Evolutionary conservation across 2,113 vertebrate genomes (phyloP).

Genomic region (Nicator chloris): DNA sequence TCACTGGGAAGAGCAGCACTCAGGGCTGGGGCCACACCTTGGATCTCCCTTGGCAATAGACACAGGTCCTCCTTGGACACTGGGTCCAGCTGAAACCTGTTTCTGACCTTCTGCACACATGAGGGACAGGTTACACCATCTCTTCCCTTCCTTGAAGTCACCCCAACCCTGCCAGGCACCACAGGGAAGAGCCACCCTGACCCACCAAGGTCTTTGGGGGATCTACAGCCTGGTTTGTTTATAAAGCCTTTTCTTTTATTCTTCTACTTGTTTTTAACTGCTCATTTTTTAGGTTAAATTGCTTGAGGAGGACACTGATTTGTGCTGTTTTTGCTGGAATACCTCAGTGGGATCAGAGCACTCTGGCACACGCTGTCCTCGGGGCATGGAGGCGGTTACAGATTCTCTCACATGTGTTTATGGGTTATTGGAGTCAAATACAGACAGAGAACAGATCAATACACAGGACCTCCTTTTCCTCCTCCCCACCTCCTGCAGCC

Average conservation of each 20-base stretch:
- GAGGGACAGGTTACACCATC: background rate
- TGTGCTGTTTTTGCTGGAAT: background rate
- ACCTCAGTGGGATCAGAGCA: rapidly evolving
- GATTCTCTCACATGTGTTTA: background rate
- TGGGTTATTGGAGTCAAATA: background rate
- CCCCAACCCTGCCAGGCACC: background rate
- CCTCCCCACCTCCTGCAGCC: background rate
- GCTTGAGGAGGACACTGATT: background rate
- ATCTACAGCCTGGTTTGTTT: background rate
- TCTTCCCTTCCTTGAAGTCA: background rate
- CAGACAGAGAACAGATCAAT: background rate
- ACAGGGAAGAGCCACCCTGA: background rate
- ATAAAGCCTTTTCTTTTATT: background rate
- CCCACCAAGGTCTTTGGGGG: background rate
- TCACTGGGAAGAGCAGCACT: background rate
- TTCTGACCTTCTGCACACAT: background rate
- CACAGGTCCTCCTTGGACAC: background rate
- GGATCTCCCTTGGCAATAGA: background rate
- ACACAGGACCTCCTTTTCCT: background rate
- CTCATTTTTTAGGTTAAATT: background rate
- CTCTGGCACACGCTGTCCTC: background rate
- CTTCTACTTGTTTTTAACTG: background rate
- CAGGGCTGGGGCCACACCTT: background rate
- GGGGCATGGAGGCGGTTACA: background rate
- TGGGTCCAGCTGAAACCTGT: background rate